Conservation (phyloP, 2,113 vertebrate genomes). For the Chionomys nivalis region DNA sequence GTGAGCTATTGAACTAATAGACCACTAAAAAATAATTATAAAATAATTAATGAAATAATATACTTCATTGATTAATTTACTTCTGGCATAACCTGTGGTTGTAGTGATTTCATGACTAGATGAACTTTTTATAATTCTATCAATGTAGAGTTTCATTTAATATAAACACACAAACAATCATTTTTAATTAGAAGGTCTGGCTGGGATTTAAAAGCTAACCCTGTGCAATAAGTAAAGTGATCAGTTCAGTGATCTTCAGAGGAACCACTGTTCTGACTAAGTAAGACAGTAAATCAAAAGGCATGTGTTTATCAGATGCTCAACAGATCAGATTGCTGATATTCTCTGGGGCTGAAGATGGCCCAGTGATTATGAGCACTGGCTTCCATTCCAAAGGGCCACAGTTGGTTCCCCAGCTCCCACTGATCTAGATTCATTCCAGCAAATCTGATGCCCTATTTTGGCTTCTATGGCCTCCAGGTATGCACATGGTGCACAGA, state of each 20-base stretch:
- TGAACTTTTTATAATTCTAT: not conserved
- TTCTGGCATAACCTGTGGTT: not conserved
- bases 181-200: constrained; percentile 24
- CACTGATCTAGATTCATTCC: not conserved
- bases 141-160: not conserved
- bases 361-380: not conserved
- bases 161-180: not conserved
- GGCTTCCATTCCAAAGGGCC: not conserved
- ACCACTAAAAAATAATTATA: not conserved
- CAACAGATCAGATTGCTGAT: not conserved
- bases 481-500: too few species aligned
- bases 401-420: not conserved
- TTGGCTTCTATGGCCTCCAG: not conserved
- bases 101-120: not conserved
- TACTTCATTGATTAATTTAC: not conserved
- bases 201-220: not conserved
- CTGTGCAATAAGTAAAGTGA: not conserved
- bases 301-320: not conserved
- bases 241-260: not conserved
- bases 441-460: not conserved
- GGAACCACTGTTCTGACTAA: not conserved
- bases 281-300: not conserved
- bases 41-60: not conserved
- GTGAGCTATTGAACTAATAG: not conserved
- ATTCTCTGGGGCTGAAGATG: too few species aligned